A percentile compares a stretch with the other conserved stretches of the same genome.
phyloP scores from a whole-genome alignment of 2,888 invertebrate genomes.

The Dorcus parallelipipedus region DNA sequence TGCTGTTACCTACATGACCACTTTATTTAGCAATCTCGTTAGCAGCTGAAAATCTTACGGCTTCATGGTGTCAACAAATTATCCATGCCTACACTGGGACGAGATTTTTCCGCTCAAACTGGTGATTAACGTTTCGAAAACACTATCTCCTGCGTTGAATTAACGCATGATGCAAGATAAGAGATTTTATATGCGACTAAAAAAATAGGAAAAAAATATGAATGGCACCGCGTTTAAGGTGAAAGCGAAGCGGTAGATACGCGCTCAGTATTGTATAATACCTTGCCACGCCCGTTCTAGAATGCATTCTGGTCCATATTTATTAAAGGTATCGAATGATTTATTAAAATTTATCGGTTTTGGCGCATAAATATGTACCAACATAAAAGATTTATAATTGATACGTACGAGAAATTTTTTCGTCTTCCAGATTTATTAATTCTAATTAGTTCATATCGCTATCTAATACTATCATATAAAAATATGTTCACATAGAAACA shows the following conservation, averaged over 20 bases:
- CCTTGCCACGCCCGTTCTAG: constrained; percentile 8
- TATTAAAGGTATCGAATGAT: neutral
- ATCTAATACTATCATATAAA: neutral
- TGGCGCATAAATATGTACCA: neutral
- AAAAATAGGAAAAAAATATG: neutral
- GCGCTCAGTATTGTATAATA: constrained; percentile 10
- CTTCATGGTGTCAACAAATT: neutral
- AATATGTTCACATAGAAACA: too few species aligned
- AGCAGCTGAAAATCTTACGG: neutral
- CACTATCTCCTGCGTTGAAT: neutral
- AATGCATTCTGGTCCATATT: neutral
- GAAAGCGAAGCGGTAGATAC: constrained; percentile 13
- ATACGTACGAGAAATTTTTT: neutral
- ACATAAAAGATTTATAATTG: neutral
- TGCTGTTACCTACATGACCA: neutral
- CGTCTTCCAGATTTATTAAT: neutral
- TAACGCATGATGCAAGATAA: constrained; percentile 1
- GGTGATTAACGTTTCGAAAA: too few species aligned
- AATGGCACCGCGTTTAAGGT: neutral
- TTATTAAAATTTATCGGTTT: neutral
- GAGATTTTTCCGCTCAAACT: neutral
- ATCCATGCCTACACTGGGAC: neutral
- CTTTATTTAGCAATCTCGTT: neutral
- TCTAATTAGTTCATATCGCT: neutral
- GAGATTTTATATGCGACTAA: neutral